These are phyloP conservation scores for Galleria mellonella DNA, from an alignment of 1,140 invertebrate species.

Conservation along the genomic window DNA sequence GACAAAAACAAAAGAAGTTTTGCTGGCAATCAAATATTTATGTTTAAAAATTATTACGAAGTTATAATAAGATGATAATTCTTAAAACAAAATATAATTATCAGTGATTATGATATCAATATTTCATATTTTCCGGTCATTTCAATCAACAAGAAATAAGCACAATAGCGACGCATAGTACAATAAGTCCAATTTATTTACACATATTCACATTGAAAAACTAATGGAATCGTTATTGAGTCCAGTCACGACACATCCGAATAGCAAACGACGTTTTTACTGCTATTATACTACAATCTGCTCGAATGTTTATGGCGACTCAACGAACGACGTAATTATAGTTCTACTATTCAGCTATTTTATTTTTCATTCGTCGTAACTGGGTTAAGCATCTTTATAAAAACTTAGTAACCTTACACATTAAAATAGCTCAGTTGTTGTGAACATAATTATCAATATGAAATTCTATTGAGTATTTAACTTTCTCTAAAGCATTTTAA, in stretches of 20 bases:
- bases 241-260: conserved; percentile 33
- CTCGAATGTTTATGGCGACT: conserved; percentile 32
- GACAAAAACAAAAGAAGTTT: no score
- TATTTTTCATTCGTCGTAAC: conserved; percentile 17
- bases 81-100: no score
- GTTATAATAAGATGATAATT: no score
- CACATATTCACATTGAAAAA: conserved; percentile 32
- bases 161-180: background rate
- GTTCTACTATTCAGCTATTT: conserved; percentile 30
- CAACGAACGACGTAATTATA: conserved; percentile 42
- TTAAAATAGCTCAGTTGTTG: no score
- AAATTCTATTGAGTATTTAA: no score
- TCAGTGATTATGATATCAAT: no score
- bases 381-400: conserved; percentile 13
- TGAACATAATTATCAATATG: no score
- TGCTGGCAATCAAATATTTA: no score
- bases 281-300: conserved; percentile 33
- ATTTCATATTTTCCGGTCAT: no score
- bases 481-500: no score
- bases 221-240: conserved; percentile 43
- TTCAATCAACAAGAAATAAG: no score
- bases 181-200: conserved; percentile 18
- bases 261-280: conserved; percentile 32
- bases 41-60: no score
- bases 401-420: background rate